A percentile compares a stretch with the other conserved stretches of the same genome.
Conservation (phyloP, 2,888 invertebrate species). For the Campaea margaritaria region DNA sequence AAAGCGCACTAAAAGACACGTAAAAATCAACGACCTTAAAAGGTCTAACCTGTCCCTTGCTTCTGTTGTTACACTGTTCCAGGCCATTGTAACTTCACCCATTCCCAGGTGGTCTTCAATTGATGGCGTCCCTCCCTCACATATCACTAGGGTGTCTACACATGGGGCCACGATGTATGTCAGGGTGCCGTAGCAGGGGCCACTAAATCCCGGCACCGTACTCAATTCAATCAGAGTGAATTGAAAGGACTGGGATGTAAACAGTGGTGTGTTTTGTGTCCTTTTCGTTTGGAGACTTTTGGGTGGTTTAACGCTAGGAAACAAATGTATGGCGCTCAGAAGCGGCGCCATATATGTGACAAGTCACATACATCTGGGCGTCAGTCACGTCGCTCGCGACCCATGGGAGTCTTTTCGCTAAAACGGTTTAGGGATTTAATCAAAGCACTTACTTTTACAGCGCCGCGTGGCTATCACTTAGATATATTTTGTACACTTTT, state of each 20-base stretch:
- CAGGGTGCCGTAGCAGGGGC: neutral
- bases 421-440: too few species aligned
- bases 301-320: neutral
- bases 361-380: too few species aligned
- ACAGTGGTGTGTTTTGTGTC: conserved; percentile 4
- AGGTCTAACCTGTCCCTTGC: too few species aligned
- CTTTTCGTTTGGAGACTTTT: conserved; percentile 6
- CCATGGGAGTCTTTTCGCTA: too few species aligned
- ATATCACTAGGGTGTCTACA: conserved; percentile 5
- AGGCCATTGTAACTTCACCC: neutral
- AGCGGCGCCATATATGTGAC: too few species aligned
- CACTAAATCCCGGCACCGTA: conserved; percentile 11
- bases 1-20: too few species aligned
- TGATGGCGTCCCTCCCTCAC: conserved; percentile 3
- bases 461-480: too few species aligned
- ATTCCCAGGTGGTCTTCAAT: conserved; percentile 8
- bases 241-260: conserved; percentile 15
- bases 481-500: too few species aligned
- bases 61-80: neutral
- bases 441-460: too few species aligned
- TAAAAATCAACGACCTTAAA: too few species aligned
- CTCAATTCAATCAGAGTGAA: conserved; percentile 18
- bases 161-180: conserved; percentile 1
- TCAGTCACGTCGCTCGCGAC: too few species aligned
- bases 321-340: too few species aligned